A percentile compares a stretch with the other conserved stretches of the same genome.
Evolutionary conservation across 1,140 invertebrate species (phyloP).

Genomic region (Phortica variegata): DNA sequence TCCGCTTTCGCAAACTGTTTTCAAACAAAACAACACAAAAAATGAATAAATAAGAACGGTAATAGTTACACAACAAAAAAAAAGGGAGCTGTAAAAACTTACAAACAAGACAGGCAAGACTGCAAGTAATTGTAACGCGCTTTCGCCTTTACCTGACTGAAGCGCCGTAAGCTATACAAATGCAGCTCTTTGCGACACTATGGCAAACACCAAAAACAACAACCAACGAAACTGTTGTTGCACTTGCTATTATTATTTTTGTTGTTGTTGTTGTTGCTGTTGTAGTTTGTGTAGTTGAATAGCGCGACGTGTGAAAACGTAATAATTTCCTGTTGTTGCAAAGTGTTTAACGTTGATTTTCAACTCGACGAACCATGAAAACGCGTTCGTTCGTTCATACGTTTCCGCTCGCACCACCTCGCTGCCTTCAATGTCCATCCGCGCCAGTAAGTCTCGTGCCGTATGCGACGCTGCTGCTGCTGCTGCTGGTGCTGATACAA

Average conservation of each 20-base stretch:
- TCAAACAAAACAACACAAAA: too few relatives aligned
- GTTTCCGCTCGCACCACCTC: slow-evolving; percentile 13
- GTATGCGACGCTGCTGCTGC: background rate
- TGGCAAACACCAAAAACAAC: background rate
- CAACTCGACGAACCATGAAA: slow-evolving; percentile 47
- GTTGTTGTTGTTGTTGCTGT: slow-evolving; percentile 30
- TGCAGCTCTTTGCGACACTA: too few relatives aligned
- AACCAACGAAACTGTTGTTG: background rate
- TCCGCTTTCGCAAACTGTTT: slow-evolving; percentile 1
- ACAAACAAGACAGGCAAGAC: background rate
- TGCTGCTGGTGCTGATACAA: background rate
- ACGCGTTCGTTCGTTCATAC: slow-evolving; percentile 16
- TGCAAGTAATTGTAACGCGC: too few relatives aligned
- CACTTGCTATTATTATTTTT: background rate
- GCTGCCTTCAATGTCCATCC: too few relatives aligned
- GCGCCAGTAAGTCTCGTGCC: too few relatives aligned
- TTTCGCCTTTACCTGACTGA: too few relatives aligned
- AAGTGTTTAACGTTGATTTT: slow-evolving; percentile 20
- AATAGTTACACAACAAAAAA: too few relatives aligned
- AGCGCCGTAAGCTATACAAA: too few relatives aligned
- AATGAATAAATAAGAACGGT: too few relatives aligned
- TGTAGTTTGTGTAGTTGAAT: too few relatives aligned
- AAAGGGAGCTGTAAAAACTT: too few relatives aligned
- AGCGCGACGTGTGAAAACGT: background rate
- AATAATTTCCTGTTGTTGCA: slow-evolving; percentile 2